Base-by-base conservation (phyloP, 2,113 vertebrate genomes). In the Archocentrus centrarchus region DNA sequence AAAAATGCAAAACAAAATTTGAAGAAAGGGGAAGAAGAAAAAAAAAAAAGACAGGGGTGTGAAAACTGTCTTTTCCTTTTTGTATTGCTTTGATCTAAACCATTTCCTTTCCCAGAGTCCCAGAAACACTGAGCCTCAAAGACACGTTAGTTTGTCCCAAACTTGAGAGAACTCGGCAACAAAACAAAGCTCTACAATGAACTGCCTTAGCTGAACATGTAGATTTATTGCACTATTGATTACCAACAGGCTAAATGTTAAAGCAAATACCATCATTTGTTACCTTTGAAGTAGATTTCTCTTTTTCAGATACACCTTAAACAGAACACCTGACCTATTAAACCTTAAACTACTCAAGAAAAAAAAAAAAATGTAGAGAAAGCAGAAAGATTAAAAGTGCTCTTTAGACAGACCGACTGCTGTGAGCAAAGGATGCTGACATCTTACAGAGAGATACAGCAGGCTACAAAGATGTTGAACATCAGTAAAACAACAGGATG, bases 71-170 rank as follows among this genome's bases (percentile, higher is more conserved):
- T n/a, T n/a, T n/a, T n/a, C n/a, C n/a, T n/a, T 83, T 88, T 77
- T 58, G 14, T 35, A 32, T 11, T 7, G 53, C 76, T 88, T 90
- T 93, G 80, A 84, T 89, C 86, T 20, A 32, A 55, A 75, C n/a
- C 41, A 15, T 58, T 62, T 60, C 15, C 32, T 66, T 47, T 22
- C 59, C 57, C 27, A 55, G 17, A 6, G 18, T 30, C 61, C 58
- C 58, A 73, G 32, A 82, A 76, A 76, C 17, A 63, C n/a, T 50
- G 18, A 3, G 11, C 37, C 62, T 30, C 55, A 80, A 30, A 79
- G 11, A 82, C 1, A 79, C 7, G 4, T 61, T 35, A 9, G 3
- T 5, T 47, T 32, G 1, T 73, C 44, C 44, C 10, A 73, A 82
- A 80, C 81, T 81, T n/a, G 20, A 70, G 66, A 70, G 44, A 58